Evolutionary conservation across 2,888 invertebrate genomes (phyloP).

Genomic region (Halocaridina rubra): DNA sequence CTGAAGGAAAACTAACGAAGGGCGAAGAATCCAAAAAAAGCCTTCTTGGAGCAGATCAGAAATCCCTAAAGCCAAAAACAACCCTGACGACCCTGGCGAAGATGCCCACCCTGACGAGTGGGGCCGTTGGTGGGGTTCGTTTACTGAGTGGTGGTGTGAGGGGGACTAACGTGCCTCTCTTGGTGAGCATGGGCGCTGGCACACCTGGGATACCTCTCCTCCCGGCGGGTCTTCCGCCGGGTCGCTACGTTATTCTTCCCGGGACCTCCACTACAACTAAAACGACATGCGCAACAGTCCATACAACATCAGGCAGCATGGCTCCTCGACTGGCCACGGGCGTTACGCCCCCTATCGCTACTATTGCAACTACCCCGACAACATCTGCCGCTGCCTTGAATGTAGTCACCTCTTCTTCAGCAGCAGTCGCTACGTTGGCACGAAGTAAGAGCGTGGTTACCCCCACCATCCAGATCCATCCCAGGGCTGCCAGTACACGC

Average conservation of each 20-base stretch:
- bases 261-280: constrained; percentile 46
- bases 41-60: constrained; percentile 24
- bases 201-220: constrained; percentile 48
- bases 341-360: neutral
- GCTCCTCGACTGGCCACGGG: constrained; percentile 33
- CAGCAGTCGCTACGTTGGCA: neutral
- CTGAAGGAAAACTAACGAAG: neutral
- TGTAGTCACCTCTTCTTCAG: neutral
- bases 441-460: neutral
- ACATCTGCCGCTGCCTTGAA: neutral
- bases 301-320: constrained; percentile 46
- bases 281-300: constrained; percentile 41
- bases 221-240: constrained; percentile 60
- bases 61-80: constrained; percentile 26
- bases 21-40: constrained; percentile 6
- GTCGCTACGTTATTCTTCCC: constrained; percentile 61
- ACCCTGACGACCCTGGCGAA: constrained; percentile 28
- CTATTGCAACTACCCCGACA: neutral
- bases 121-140: constrained; percentile 42
- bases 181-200: constrained; percentile 60
- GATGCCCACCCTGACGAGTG: constrained; percentile 31
- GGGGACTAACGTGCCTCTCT: constrained; percentile 55
- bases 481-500: neutral
- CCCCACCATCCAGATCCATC: neutral
- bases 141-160: constrained; percentile 38